These are phyloP conservation scores for Drosophila nigricruria DNA, from an alignment of 2,888 invertebrate species.

Conservation along the genomic window DNA sequence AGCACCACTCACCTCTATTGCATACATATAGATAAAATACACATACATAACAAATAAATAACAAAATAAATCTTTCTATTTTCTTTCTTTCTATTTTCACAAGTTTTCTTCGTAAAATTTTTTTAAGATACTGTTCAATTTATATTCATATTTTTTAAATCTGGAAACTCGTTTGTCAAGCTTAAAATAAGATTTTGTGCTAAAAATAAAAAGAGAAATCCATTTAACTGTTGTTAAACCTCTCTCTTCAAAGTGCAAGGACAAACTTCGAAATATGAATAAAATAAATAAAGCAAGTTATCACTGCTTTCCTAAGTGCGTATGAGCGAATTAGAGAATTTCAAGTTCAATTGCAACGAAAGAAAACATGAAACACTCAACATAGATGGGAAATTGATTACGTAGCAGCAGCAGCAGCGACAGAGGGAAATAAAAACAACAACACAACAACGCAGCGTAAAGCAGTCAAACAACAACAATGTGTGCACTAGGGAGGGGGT, in stretches of 20 bases:
- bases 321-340: constrained; percentile 10
- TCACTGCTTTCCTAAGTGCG: constrained; percentile 12
- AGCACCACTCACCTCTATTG: background rate
- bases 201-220: background rate
- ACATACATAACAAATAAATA: background rate
- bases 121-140: background rate
- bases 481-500: constrained; percentile 44
- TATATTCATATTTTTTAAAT: background rate
- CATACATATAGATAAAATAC: background rate
- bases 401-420: constrained; percentile 57
- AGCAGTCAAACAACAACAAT: constrained; percentile 72
- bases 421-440: constrained; percentile 18
- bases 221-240: background rate
- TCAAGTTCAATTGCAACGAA: constrained; percentile 45
- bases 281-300: constrained; percentile 1
- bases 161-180: background rate
- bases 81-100: too few species aligned
- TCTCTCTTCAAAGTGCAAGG: too few species aligned
- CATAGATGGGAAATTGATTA: constrained; percentile 70
- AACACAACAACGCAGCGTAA: constrained; percentile 41
- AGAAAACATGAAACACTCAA: constrained; percentile 32
- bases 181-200: background rate
- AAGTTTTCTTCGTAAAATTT: background rate
- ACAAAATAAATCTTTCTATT: background rate
- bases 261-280: background rate